Evolutionary conservation across 2,113 vertebrate species (phyloP), one percentile per base, ranked within the genome.

Genomic region (Seriola aureovittata): DNA sequence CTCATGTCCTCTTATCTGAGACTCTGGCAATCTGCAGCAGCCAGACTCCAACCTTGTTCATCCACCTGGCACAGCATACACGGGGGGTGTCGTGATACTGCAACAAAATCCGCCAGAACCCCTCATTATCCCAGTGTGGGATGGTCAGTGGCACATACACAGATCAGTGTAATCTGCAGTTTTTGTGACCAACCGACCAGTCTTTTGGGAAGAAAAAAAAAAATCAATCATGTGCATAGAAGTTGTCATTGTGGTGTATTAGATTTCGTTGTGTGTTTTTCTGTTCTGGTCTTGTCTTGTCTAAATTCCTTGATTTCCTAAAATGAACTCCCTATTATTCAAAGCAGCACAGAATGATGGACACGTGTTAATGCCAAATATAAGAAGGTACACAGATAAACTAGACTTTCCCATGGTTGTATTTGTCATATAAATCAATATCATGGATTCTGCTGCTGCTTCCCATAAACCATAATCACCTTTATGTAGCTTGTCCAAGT

Each of bases 61-160:
- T 86, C 82, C 68, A 78, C 85, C 84, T 91, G 85, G 84, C 80
- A 10, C 50, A n/a, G 71, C 48, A 55, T 54, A 65, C 48, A 13
- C 10, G 63, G 75, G 70, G 83, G 58, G 44, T 12, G 63, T 25
- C 17, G 19, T 54, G 75, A 68, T 64, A 29, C 62, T 55, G 46
- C 50, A 32, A 16, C 66, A 55, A 10, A 82, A 64, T 69, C 69
- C 62, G 82, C 80, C 84, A 84, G 36, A 85, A 34, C n/a, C 8
- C 16, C 21, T 68, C 69, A 64, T 84, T 62, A 66, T 66, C 25
- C 21, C 62, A 19, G 48, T 40, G 44, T 75, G 75, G 50, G 71
- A 64, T 6, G 44, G 44, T 65, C 75, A 46, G 42, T 21, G n/a
- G 5, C 29, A 23, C 71, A n/a, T 48, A 63, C 69, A 57, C 23